A percentile compares a stretch with the other conserved stretches of the same genome.
Evolutionary conservation across 92 coral and sea anemone species (phyloP).

Genomic region (Phenganax subtilis): DNA sequence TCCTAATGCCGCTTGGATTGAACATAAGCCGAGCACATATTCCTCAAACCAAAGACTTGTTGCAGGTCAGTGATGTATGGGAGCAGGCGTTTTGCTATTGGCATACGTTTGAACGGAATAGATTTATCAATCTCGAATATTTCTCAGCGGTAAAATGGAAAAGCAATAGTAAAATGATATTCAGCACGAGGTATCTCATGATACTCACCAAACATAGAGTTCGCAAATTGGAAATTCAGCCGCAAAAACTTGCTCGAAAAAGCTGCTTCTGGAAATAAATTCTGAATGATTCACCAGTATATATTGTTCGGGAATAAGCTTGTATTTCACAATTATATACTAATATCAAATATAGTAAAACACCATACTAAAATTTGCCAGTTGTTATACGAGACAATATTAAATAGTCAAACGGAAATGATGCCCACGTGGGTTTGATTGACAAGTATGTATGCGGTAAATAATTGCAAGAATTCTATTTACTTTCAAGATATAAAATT

Average conservation of each 20-base stretch:
- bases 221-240: not conserved
- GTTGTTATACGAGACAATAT: not conserved
- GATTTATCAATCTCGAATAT: too few relatives aligned
- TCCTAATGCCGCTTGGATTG: too few relatives aligned
- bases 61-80: too few relatives aligned
- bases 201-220: constrained; percentile 1
- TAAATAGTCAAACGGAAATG: constrained; percentile 11
- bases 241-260: not conserved
- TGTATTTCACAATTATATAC: not conserved
- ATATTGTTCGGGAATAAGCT: too few relatives aligned
- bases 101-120: too few relatives aligned
- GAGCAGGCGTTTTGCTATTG: too few relatives aligned
- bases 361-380: not conserved
- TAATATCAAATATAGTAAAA: not conserved
- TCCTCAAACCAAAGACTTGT: too few relatives aligned
- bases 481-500: not conserved
- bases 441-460: constrained; percentile 19
- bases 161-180: not conserved
- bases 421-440: constrained; percentile 35
- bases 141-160: not conserved
- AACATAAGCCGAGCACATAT: too few relatives aligned
- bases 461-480: not conserved
- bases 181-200: not conserved
- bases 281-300: too few relatives aligned
- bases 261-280: not conserved